Percentiles rank a stretch among this genome's conserved stretches.
Conservation (phyloP, 1,140 invertebrate species). For the Phortica variegata region DNA sequence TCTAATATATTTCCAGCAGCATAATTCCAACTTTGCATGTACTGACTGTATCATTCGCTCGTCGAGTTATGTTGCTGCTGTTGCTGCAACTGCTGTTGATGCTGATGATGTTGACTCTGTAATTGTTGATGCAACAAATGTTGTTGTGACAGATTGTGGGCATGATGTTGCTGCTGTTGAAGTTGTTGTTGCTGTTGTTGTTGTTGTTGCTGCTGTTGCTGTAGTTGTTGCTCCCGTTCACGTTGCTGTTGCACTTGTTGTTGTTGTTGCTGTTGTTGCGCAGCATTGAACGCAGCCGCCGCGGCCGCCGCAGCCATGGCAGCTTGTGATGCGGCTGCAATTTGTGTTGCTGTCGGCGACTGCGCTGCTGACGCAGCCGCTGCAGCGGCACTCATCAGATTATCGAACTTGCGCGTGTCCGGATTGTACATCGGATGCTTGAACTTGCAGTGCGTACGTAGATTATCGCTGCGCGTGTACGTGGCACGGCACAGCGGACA, state of each 20-base stretch:
- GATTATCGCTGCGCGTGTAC: constrained; percentile 84
- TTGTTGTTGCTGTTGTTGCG: constrained; percentile 35
- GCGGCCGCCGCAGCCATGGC: constrained; percentile 52
- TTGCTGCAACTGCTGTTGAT: constrained; percentile 34
- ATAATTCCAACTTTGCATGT: constrained; percentile 47
- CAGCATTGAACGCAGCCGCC: constrained; percentile 38
- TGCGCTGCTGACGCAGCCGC: constrained; percentile 61
- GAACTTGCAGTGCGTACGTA: constrained; percentile 85
- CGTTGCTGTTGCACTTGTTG: constrained; percentile 52
- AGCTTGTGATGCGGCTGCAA: constrained; percentile 44
- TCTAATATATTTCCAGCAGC: no score
- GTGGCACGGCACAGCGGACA: constrained; percentile 82
- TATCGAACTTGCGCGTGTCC: constrained; percentile 79
- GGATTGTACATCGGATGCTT: constrained; percentile 79
- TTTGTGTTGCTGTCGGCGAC: constrained; percentile 56
- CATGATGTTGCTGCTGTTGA: constrained; percentile 51
- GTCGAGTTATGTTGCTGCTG: constrained; percentile 49
- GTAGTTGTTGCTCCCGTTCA: constrained; percentile 22
- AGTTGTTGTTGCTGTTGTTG: constrained; percentile 31
- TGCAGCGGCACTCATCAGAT: constrained; percentile 60
- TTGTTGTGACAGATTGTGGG: constrained; percentile 49
- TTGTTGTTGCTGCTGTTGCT: constrained; percentile 17
- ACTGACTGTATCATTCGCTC: constrained; percentile 56
- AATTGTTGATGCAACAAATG: constrained; percentile 42
- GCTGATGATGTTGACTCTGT: constrained; percentile 44